These are phyloP conservation scores for Coryphaenoides rupestris DNA, from an alignment of 2,113 vertebrate genomes.

Conservation along the genomic window DNA sequence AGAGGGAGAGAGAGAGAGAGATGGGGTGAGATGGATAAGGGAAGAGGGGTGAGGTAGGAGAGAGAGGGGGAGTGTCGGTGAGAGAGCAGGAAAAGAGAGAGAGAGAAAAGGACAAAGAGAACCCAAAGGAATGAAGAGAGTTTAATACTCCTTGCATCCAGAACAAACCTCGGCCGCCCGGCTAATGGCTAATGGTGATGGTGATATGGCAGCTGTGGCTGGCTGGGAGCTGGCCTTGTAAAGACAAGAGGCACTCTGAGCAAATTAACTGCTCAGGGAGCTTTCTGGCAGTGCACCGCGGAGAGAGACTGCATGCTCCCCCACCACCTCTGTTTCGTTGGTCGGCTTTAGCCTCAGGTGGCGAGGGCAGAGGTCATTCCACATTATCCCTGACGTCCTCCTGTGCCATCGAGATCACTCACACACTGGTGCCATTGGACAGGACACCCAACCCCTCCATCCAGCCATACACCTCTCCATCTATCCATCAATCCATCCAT, in stretches of 20 bases:
- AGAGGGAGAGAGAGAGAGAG: too few relatives aligned
- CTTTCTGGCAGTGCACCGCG: constrained; percentile 42
- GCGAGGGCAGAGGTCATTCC: constrained; percentile 41
- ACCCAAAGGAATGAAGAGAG: background rate
- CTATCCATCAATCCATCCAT: too few relatives aligned
- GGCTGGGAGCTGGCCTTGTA: constrained; percentile 16
- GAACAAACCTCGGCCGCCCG: constrained; percentile 23
- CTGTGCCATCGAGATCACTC: constrained; percentile 26
- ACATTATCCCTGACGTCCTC: constrained; percentile 35
- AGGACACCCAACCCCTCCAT: constrained; percentile 3
- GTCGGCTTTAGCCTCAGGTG: constrained; percentile 31
- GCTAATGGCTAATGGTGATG: constrained; percentile 34
- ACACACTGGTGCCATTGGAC: constrained; percentile 21
- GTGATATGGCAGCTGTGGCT: constrained; percentile 34
- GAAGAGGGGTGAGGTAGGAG: too few relatives aligned
- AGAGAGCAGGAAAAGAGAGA: background rate
- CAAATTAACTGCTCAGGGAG: constrained; percentile 16
- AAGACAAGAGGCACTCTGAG: constrained; percentile 35
- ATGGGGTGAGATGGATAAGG: too few relatives aligned
- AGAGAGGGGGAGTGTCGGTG: too few relatives aligned
- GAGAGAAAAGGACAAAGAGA: background rate
- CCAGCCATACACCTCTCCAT: background rate
- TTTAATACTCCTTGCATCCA: background rate
- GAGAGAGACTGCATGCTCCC: constrained; percentile 34
- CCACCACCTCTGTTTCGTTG: constrained; percentile 22